A percentile compares a stretch with the other conserved stretches of the same genome.
Conservation (phyloP, 2,797 vertebrate genomes). For the Pogoniulus pusillus region DNA sequence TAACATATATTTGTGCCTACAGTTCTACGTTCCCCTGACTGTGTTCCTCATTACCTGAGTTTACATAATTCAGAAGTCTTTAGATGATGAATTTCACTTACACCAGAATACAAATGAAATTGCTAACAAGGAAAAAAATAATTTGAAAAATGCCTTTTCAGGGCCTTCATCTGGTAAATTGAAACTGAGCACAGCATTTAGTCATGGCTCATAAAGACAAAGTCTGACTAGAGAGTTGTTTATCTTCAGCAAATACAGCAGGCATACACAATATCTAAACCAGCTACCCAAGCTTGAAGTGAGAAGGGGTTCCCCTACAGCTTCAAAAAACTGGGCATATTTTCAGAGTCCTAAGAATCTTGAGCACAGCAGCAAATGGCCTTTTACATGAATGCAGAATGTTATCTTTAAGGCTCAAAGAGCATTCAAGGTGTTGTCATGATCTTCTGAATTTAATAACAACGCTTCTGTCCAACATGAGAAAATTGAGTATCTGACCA, state of each 20-base stretch:
- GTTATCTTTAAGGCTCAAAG: background rate
- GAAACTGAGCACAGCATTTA: conserved; percentile 12
- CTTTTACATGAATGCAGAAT: background rate
- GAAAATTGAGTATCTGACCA: background rate
- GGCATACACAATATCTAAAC: background rate
- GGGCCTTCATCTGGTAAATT: conserved; percentile 19
- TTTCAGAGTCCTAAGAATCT: background rate
- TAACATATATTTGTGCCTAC: background rate
- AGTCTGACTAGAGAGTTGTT: conserved; percentile 17
- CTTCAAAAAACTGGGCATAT: background rate
- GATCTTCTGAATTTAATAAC: background rate
- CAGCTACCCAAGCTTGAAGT: background rate
- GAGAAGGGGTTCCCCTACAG: background rate
- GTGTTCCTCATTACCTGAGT: background rate
- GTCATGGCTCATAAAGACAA: conserved; percentile 36
- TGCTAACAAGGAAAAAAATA: conserved; percentile 4
- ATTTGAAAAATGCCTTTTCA: conserved; percentile 29
- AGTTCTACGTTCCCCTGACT: fast-evolving
- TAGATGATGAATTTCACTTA: background rate
- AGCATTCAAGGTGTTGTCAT: background rate
- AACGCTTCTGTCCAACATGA: background rate
- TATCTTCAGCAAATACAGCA: conserved; percentile 10
- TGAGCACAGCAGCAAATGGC: background rate
- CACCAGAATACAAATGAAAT: background rate
- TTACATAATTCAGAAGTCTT: background rate